Base-by-base conservation (phyloP, 2,797 vertebrate genomes). In the Anguilla pacifica region DNA sequence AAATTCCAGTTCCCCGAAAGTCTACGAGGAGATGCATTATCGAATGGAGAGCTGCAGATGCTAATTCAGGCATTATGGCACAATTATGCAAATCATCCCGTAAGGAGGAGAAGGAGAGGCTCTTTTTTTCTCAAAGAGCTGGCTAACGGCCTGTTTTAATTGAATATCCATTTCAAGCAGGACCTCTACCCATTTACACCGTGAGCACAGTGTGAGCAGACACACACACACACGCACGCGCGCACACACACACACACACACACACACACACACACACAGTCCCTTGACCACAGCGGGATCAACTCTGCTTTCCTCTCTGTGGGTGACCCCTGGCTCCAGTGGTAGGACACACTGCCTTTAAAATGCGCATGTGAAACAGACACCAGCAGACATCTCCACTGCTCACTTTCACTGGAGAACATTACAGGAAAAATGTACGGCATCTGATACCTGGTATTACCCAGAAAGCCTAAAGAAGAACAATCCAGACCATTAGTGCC, bases 21-120 rank as follows among this genome's bases (percentile, higher is more conserved):
- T 61, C 87, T 88, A 57, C 22, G 84, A 84, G 91, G 85, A 90
- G 91, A 85, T 90, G 92, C 86, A 91, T 91, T 91, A 90, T 91
- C 91, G 91, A 92, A 94, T 94, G 91, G 91, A 89, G 91, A 91
- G 92, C 93, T 93, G 91, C 93, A 72, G 89, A 92, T 91, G 89
- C 89, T 92, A 94, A 94, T 92, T 95, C 90, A 86, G 92, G 91
- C 91, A 94, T 93, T 95, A 94, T 94, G 91, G 92, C 90, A 92
- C 94, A 95, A 95, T 95, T 95, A 95, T 95, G 95, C 90, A 92
- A 94, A 96, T 95, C 35, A 88, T 7, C 57, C 88, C 64, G 88
- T 94, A 10, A 46, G 6, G 90, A 94, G 91, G 93, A 90, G 91
- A 94, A 91, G 92, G 89, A 82, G 88, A 92, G 70, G 92, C 86